These are phyloP conservation scores for Geophilus truncorum DNA, from an alignment of 2,888 invertebrate species.

Conservation along the genomic window DNA sequence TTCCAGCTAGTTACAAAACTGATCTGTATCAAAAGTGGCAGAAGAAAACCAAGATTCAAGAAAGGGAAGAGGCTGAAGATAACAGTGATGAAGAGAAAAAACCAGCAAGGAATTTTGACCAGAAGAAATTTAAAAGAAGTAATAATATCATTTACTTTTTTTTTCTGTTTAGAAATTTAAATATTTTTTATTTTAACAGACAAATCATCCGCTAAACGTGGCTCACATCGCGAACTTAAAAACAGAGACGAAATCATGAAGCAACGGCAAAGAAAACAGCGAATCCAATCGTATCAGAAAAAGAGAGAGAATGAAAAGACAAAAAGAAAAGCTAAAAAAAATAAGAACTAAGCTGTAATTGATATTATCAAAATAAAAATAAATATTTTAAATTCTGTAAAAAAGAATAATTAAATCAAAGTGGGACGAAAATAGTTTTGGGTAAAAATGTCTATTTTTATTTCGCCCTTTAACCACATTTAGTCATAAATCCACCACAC, in stretches of 20 bases:
- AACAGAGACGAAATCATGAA: conserved; percentile 45
- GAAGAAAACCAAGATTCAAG: conserved; percentile 54
- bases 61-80: conserved; percentile 29
- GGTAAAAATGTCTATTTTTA: too few species aligned
- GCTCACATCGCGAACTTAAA: conserved; percentile 39
- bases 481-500: too few species aligned
- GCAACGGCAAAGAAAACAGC: conserved; percentile 44
- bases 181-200: not conserved
- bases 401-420: too few species aligned
- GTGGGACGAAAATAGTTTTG: too few species aligned
- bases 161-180: too few species aligned
- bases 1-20: conserved; percentile 89
- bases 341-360: not conserved
- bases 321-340: not conserved
- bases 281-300: conserved; percentile 44
- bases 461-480: too few species aligned
- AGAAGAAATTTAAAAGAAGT: not conserved
- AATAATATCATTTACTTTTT: too few species aligned
- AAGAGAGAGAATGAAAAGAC: conserved; percentile 37
- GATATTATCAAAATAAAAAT: not conserved
- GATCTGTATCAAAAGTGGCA: conserved; percentile 74
- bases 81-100: conserved; percentile 28
- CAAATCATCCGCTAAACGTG: not conserved
- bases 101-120: not conserved
- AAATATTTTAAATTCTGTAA: too few species aligned